Evolutionary conservation across 2,113 vertebrate genomes (phyloP).

Genomic region (Dermatemys mawii): DNA sequence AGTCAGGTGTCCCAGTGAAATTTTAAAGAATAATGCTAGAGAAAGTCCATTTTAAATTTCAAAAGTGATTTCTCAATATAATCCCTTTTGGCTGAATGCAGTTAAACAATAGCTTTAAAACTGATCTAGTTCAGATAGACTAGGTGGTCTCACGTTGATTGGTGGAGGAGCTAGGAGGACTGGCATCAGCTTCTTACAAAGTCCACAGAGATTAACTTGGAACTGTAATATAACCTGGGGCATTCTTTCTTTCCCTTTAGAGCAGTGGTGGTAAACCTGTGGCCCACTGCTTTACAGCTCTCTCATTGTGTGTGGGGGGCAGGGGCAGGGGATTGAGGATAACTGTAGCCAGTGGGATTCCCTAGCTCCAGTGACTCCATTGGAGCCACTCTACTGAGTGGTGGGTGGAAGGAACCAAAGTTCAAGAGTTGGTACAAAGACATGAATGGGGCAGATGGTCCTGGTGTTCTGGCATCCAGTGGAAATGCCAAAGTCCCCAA

Average conservation of each 20-base stretch:
- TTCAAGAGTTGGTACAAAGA: not conserved
- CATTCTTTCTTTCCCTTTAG: not conserved
- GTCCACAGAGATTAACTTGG: not conserved
- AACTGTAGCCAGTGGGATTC: not conserved
- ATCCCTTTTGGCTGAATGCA: not conserved
- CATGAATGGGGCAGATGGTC: not conserved
- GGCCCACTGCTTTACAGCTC: not conserved
- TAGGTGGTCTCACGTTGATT: not conserved
- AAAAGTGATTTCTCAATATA: slow-evolving; percentile 22
- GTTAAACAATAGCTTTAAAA: not conserved
- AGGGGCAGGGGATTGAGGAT: not conserved
- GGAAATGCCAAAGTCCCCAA: not conserved
- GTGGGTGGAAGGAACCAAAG: not conserved
- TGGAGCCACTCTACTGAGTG: not conserved
- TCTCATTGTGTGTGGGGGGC: not conserved
- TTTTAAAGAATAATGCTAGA: not conserved
- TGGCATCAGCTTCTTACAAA: not conserved
- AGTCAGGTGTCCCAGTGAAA: not conserved
- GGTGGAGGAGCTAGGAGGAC: not conserved
- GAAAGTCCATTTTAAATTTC: not conserved
- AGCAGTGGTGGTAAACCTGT: not conserved
- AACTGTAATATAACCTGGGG: not conserved
- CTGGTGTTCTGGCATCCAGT: not conserved
- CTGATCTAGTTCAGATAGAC: not conserved
- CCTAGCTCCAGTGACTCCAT: not conserved